Conservation (phyloP, 2,113 vertebrate species). For the Rattus rattus region DNA sequence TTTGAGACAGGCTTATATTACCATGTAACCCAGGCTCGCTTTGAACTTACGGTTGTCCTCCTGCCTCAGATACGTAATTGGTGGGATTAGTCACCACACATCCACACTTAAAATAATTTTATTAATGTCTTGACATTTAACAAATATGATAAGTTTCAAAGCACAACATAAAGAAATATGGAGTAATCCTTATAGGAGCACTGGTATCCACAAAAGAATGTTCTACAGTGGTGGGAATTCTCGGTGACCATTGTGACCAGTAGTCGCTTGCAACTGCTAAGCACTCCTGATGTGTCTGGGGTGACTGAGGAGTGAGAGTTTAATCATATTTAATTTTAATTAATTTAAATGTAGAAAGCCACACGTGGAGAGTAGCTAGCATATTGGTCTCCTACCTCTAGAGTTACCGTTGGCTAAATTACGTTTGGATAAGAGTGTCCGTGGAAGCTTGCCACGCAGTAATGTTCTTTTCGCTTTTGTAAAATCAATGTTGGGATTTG, state of each 20-base stretch:
- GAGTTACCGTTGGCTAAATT: slow-evolving; percentile 44
- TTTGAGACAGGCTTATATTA: not conserved
- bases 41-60: not conserved
- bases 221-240: not conserved
- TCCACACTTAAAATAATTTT: not conserved
- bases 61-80: not conserved
- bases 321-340: slow-evolving; percentile 32
- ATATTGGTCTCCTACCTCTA: not conserved
- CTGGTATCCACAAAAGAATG: no score
- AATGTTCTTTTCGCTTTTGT: slow-evolving; percentile 64
- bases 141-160: not conserved
- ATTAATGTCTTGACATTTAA: not conserved
- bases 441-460: slow-evolving; percentile 64
- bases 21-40: not conserved
- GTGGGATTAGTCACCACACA: no score
- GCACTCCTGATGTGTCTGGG: not conserved
- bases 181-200: not conserved
- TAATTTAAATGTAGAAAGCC: slow-evolving; percentile 47
- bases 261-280: not conserved
- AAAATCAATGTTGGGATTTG: slow-evolving; percentile 71
- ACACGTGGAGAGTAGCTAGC: not conserved
- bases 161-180: not conserved
- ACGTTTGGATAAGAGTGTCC: slow-evolving; percentile 52
- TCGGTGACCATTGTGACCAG: not conserved
- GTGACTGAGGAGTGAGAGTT: not conserved